Evolutionary conservation across 2,113 vertebrate genomes (phyloP), one percentile per base, ranked within the genome.

Genomic region (Archilochus colubris): DNA sequence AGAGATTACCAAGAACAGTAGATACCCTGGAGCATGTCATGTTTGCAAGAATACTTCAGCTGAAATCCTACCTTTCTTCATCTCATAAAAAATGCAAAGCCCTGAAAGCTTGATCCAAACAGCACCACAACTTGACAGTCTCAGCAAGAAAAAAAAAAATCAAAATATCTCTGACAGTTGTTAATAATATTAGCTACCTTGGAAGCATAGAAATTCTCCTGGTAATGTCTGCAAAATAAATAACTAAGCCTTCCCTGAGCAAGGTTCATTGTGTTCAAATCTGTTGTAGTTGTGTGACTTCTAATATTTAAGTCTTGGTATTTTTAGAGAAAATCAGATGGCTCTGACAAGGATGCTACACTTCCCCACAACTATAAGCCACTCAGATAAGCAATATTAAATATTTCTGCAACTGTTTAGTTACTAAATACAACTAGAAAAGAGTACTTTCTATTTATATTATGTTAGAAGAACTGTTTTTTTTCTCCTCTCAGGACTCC

Each of bases 61-160:
- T 90, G 77, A 94, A 94, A 85, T 70, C 30, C 51, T 75, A 36
- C 58, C 85, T 76, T 87, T 58, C 36, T 51, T 91, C 70, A 64
- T 50, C 74, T 92, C 58, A 44, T 40, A 27, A 93, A 88, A 92
- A 81, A 53, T 78, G 53, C 53, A 92, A 74, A 89, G 54, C 38
- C 30, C 40, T 87, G 76, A 69, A 92, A 89, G 19, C 46, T 90
- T 79, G 58, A 64, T 79, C 27, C 62, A 82, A 82, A 91, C 27
- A 84, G 25, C 48, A 51, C 16, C 36, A 78, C 12, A 31, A 31
- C 20, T 50, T 55, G 44, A 51, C 23, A 12, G 12, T 48, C 25
- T 36, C 28, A 88, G 20, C 30, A 64, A 62, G n/a, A 70, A 24
- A 53, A 53, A 53, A 91, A 70, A 24, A 53, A 25, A 53, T 25